phyloP scores from a whole-genome alignment of 2,888 invertebrate genomes.

The Eristalis intricaria region DNA sequence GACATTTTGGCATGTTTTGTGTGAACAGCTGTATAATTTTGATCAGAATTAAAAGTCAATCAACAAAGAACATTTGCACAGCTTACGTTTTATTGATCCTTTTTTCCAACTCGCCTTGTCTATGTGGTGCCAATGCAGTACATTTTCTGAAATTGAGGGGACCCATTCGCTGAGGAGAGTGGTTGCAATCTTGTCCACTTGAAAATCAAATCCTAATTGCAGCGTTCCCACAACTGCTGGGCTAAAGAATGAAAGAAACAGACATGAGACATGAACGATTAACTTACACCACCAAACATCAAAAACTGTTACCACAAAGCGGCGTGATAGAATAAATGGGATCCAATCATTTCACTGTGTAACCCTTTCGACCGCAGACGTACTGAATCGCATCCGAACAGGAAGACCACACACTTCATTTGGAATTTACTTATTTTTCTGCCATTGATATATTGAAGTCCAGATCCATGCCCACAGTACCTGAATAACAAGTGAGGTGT shows the following conservation, averaged over 20 bases:
- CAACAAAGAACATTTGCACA: not conserved
- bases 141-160: conserved; percentile 76
- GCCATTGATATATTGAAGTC: conserved; percentile 84
- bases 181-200: conserved; percentile 82
- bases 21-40: conserved; percentile 2
- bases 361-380: conserved; percentile 80
- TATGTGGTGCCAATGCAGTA: conserved; percentile 81
- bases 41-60: not conserved
- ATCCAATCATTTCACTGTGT: conserved; percentile 81
- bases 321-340: conserved; percentile 82
- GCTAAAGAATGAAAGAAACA: conserved; percentile 73
- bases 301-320: conserved; percentile 76
- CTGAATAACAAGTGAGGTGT: conserved; percentile 77
- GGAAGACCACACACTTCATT: conserved; percentile 84
- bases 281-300: conserved; percentile 25
- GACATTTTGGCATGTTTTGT: conserved; percentile 14
- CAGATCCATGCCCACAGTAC: conserved; percentile 88
- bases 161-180: conserved; percentile 82
- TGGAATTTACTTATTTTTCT: conserved; percentile 83
- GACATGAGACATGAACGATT: too few species aligned
- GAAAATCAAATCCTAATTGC: conserved; percentile 82
- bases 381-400: conserved; percentile 86
- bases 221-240: conserved; percentile 83
- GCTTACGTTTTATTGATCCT: conserved; percentile 76
- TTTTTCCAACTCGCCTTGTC: conserved; percentile 81